These are phyloP conservation scores for Plebejus anna DNA, from an alignment of 2,888 invertebrate genomes.

Conservation along the genomic window DNA sequence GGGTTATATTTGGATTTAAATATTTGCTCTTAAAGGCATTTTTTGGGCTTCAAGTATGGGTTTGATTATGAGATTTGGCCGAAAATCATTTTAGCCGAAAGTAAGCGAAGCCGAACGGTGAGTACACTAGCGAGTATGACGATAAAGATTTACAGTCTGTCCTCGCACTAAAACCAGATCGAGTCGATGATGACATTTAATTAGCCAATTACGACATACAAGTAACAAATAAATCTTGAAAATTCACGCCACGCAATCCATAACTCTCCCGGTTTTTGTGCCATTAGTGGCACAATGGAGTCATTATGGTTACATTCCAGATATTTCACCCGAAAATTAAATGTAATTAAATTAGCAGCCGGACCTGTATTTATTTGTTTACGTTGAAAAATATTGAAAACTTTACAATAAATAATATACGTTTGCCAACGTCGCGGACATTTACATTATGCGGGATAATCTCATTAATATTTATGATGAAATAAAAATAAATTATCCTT, in stretches of 20 bases:
- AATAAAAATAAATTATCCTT: slow-evolving; percentile 54
- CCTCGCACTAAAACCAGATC: slow-evolving; percentile 7
- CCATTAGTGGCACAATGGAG: slow-evolving; percentile 26
- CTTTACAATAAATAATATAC: slow-evolving; percentile 48
- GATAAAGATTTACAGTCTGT: not conserved
- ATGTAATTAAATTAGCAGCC: slow-evolving; percentile 15
- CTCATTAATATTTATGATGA: slow-evolving; percentile 56
- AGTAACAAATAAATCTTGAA: slow-evolving; percentile 19
- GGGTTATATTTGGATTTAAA: too few species aligned
- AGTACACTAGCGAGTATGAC: not conserved
- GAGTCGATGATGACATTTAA: slow-evolving; percentile 19
- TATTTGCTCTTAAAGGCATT: too few species aligned
- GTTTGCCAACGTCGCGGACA: slow-evolving; percentile 47
- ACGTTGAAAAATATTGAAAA: slow-evolving; percentile 43
- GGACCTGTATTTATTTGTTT: slow-evolving; percentile 32
- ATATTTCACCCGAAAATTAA: slow-evolving; percentile 17
- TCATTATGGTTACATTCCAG: slow-evolving; percentile 18
- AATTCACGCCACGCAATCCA: slow-evolving; percentile 16
- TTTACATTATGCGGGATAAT: slow-evolving; percentile 54
- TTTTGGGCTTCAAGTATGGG: not conserved
- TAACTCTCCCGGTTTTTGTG: slow-evolving; percentile 18
- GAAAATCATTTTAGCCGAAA: not conserved
- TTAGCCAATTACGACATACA: slow-evolving; percentile 19
- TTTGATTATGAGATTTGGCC: not conserved
- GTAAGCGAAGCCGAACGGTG: not conserved